phyloP scores from a whole-genome alignment of 2,113 vertebrate genomes.

The Turnix velox region DNA sequence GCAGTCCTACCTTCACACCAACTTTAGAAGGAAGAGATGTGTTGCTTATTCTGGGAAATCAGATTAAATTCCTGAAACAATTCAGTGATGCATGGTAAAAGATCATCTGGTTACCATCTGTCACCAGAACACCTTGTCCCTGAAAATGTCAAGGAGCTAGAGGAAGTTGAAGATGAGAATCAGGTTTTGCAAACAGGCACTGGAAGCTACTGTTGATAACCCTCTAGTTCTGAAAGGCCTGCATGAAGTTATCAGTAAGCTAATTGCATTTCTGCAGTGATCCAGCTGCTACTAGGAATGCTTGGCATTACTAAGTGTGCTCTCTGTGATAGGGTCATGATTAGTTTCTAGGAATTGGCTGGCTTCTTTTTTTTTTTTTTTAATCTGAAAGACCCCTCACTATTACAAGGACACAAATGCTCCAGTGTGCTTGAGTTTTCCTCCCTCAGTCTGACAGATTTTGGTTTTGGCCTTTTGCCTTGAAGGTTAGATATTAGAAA shows the following conservation, averaged over 20 bases:
- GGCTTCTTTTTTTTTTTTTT: neutral
- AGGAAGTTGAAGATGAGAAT: slow-evolving; percentile 11
- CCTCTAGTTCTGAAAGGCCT: neutral
- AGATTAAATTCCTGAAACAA: slow-evolving; percentile 35
- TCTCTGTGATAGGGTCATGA: fast-evolving
- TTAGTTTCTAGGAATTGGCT: neutral
- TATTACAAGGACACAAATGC: neutral
- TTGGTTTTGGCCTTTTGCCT: neutral
- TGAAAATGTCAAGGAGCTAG: neutral
- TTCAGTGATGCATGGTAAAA: neutral
- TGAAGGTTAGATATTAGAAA: neutral
- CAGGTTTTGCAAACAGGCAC: slow-evolving; percentile 4
- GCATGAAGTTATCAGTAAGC: neutral
- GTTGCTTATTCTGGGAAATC: slow-evolving; percentile 32
- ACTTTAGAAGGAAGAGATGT: neutral
- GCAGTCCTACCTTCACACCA: neutral
- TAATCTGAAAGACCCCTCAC: neutral
- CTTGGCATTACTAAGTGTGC: neutral
- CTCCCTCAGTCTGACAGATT: neutral
- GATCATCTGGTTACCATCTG: slow-evolving; percentile 53
- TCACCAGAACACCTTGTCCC: neutral
- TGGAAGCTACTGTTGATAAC: slow-evolving; percentile 32
- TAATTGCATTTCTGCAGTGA: neutral
- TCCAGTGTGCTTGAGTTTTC: neutral
- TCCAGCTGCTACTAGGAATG: slow-evolving; percentile 4